Evolutionary conservation across 1,140 invertebrate genomes (phyloP), one percentile per base, ranked within the genome.

Genomic region (Coboldia fuscipes): DNA sequence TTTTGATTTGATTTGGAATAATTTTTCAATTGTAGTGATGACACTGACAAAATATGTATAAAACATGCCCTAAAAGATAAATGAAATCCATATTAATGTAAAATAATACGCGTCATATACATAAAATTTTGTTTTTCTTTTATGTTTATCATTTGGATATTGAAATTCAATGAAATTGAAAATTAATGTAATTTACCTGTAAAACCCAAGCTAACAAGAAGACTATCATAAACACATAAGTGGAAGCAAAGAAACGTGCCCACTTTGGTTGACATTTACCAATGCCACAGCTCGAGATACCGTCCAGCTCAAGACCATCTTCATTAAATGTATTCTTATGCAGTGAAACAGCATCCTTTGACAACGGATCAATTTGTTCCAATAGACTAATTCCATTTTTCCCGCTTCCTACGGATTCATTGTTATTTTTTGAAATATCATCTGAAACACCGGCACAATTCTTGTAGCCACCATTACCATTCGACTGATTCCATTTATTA

Each of bases 31-130:
- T 7, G 89, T 96, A 18, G 92, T 96, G 47, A 96, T 88, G 35
- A 92, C 85, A 46, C 83, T 89, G 20, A 92, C 89, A 52, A 96
- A 88, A 56, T 96, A 97, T 15, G 85, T 90, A 55, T 82, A 82
- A 52, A 83, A 92, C 77, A 90, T 89, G 20, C 86, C 30, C 30
- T 32, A 12, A 10, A 10, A 10, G 17, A 12, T 4, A 16, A 30
- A 16, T 16, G 7, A 24, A 8, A 24, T 24, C 23, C n/a, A 24
- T 24, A n/a, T n/a, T n/a, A n/a, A n/a, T n/a, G n/a, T n/a, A n/a
- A n/a, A n/a, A n/a, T n/a, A n/a, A n/a, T n/a, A n/a, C n/a, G n/a
- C n/a, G n/a, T n/a, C n/a, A n/a, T n/a, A n/a, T 7, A n/a, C n/a
- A 8, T 24, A 24, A 24, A 24, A 8, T 7, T 24, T 24, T 24